Evolutionary conservation across 2,888 invertebrate genomes (phyloP).

Genomic region (Drosophila mimica): DNA sequence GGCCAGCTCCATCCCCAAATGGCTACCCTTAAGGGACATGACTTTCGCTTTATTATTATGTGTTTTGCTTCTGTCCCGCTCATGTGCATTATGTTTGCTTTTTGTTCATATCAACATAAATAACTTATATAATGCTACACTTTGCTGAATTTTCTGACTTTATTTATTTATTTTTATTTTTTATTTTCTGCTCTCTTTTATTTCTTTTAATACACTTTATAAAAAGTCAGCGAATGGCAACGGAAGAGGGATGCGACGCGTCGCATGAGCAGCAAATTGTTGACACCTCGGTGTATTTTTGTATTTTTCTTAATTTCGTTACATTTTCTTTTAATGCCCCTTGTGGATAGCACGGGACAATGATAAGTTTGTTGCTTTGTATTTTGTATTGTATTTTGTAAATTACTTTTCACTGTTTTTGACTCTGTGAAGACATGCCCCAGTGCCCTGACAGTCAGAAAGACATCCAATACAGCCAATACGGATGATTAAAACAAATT

Average conservation of each 20-base stretch:
- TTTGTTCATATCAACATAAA: conserved; percentile 73
- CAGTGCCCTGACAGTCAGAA: conserved; percentile 37
- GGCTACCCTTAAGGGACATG: conserved; percentile 70
- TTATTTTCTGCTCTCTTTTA: conserved; percentile 20
- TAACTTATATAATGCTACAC: conserved; percentile 73
- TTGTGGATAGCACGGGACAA: conserved; percentile 38
- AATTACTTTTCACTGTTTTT: conserved; percentile 58
- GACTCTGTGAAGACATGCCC: conserved; percentile 38
- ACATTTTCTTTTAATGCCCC: conserved; percentile 54
- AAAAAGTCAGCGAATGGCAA: conserved; percentile 13
- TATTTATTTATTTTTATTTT: conserved; percentile 36
- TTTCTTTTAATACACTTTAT: conserved; percentile 60
- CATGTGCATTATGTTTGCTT: conserved; percentile 72
- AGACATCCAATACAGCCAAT: conserved; percentile 6
- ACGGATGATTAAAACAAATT: conserved; percentile 31
- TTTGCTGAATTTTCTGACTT: conserved; percentile 53
- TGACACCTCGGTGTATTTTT: conserved; percentile 53
- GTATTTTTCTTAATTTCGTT: conserved; percentile 48
- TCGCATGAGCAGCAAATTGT: conserved; percentile 56
- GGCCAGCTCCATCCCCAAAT: conserved; percentile 29
- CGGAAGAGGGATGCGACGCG: conserved; percentile 7
- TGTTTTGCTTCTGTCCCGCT: conserved; percentile 42
- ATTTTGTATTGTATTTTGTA: conserved; percentile 50
- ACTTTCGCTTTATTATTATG: conserved; percentile 78
- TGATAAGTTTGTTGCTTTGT: conserved; percentile 49